Conservation (phyloP, 2,797 vertebrate species). For the Poecile montanus region DNA sequence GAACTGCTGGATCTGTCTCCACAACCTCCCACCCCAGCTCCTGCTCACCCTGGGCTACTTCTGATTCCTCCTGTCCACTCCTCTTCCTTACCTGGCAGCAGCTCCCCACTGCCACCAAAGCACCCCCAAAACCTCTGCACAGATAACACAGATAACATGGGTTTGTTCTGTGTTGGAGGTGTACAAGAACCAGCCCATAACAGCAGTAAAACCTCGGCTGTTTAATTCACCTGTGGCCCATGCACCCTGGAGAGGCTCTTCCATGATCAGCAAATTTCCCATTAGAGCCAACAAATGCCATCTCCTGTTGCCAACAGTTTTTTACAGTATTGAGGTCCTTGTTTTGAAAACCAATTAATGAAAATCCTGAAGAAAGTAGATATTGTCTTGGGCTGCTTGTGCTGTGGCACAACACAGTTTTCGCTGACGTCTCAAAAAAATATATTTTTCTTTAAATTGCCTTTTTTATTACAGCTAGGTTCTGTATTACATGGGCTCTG, state of each 20-base stretch:
- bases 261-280: not conserved
- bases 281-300: not conserved
- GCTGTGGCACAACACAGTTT: not conserved
- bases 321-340: not conserved
- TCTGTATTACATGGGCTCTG: not conserved
- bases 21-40: not conserved
- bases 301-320: not conserved
- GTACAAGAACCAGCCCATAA: accelerated
- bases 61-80: not conserved
- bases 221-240: not conserved
- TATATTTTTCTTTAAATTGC: not conserved
- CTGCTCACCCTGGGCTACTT: not conserved
- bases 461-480: accelerated
- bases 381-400: not conserved
- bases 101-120: accelerated
- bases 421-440: not conserved
- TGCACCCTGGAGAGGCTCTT: not conserved
- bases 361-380: not conserved
- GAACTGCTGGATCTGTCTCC: not conserved
- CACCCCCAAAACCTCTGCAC: not conserved
- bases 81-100: not conserved
- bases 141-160: no score
- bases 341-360: not conserved
- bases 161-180: accelerated
- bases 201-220: not conserved